Conservation (phyloP, 2,888 invertebrate genomes). For the Phasia obesa region DNA sequence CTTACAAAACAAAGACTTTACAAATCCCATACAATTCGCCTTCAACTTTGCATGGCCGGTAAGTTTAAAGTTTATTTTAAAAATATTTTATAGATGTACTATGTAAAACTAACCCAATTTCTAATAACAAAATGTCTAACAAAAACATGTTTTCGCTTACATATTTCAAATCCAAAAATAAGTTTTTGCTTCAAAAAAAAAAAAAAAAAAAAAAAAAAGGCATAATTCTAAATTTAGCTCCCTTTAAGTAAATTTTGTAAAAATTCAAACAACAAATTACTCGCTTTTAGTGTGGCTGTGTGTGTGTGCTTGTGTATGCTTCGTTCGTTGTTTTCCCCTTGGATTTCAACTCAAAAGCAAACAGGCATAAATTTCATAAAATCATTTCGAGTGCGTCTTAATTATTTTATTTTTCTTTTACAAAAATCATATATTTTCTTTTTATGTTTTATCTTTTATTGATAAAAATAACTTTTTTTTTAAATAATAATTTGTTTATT, state of each 20-base stretch:
- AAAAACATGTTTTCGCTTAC: slow-evolving; percentile 7
- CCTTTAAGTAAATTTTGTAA: slow-evolving; percentile 28
- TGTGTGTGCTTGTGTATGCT: not conserved
- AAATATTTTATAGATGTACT: not conserved
- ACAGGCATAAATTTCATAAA: slow-evolving; percentile 13
- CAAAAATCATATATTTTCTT: slow-evolving; percentile 14
- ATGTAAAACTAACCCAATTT: slow-evolving; percentile 43
- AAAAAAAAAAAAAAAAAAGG: not conserved
- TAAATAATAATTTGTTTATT: slow-evolving; percentile 57
- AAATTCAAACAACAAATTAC: slow-evolving; percentile 16
- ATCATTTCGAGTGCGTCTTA: slow-evolving; percentile 30
- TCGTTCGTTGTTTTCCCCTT: not conserved
- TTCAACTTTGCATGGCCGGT: slow-evolving; percentile 99
- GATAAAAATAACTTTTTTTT: slow-evolving; percentile 60
- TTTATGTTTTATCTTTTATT: slow-evolving; percentile 48
- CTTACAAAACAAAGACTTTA: slow-evolving; percentile 83
- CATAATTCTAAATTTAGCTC: slow-evolving; percentile 40
- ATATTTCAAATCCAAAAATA: slow-evolving; percentile 6
- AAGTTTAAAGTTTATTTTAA: slow-evolving; percentile 84
- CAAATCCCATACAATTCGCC: slow-evolving; percentile 93
- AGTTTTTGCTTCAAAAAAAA: not conserved
- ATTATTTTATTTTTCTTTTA: slow-evolving; percentile 11
- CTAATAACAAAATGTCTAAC: slow-evolving; percentile 13
- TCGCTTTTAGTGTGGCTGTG: not conserved
- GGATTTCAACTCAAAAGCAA: slow-evolving; percentile 5